Percentiles rank a stretch among this genome's conserved stretches.
phyloP scores from a whole-genome alignment of 2,797 vertebrate genomes.

The Pagetopsis macropterus region DNA sequence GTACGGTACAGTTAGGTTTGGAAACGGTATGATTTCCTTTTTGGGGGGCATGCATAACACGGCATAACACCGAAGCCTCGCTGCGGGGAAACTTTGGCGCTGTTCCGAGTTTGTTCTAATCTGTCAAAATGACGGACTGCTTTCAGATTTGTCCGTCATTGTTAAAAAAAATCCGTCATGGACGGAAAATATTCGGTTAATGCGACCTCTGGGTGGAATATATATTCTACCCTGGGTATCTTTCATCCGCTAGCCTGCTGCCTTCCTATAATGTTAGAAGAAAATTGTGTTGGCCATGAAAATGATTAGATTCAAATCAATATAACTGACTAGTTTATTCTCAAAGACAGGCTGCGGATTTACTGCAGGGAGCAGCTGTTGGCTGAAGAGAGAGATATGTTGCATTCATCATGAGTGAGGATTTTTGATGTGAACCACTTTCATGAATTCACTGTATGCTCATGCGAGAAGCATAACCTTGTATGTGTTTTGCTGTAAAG shows the following conservation, averaged over 20 bases:
- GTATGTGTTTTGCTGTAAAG: neutral
- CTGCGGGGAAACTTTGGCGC: too few relatives aligned
- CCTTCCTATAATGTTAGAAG: neutral
- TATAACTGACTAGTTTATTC: neutral
- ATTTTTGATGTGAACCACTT: constrained; percentile 2
- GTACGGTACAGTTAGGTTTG: too few relatives aligned
- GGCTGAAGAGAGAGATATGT: neutral
- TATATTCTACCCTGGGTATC: neutral
- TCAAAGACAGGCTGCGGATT: neutral
- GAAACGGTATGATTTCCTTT: too few relatives aligned
- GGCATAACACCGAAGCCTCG: too few relatives aligned
- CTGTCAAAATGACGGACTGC: too few relatives aligned
- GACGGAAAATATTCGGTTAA: too few relatives aligned
- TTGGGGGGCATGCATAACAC: too few relatives aligned
- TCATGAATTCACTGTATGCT: constrained; percentile 2
- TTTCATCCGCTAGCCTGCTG: neutral
- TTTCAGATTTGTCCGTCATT: too few relatives aligned
- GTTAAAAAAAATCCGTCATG: too few relatives aligned
- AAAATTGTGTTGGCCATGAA: constrained; percentile 15
- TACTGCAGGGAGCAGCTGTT: constrained; percentile 7
- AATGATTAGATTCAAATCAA: constrained; percentile 16
- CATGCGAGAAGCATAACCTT: neutral
- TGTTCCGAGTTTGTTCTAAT: too few relatives aligned
- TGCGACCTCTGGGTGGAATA: neutral
- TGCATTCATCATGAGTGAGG: neutral